Evolutionary conservation across 2,888 invertebrate species (phyloP), one percentile per base, ranked within the genome.

Genomic region (Drosophila leonis): DNA sequence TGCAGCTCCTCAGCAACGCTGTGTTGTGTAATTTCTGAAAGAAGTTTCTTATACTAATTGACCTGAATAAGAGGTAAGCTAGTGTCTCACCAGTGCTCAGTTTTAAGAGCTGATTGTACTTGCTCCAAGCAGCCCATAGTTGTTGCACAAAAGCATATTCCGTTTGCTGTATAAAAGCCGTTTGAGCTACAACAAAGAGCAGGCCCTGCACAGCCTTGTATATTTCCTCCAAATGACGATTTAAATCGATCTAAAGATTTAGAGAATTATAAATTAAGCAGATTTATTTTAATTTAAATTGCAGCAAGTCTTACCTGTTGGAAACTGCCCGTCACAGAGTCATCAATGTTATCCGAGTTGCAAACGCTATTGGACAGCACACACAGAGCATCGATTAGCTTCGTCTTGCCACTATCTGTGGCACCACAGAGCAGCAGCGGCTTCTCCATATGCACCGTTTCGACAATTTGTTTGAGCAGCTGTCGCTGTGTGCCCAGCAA

Each of bases 371-470:
- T 93, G 4, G 91, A 90, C 0, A 93, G 78, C 6, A 83, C 84
- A 54, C 93, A 93, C 15, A 93, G 75, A 0, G 90, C 75, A 75
- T 93, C 91, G 6, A 93, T 90, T 0, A 92, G 61, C 80, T 93
- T 93, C 3, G 93, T 93, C 78, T 93, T 93, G 18, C 93, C 93
- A 13, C 92, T 88, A 66, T 93, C 93, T 0, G 91, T 91, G 4
- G 92, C 79, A 1, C 93, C 93, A 61, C 93, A 93, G 5, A 93
- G 74, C 88, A 99, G 96, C 0, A 98, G 94, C 93, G 99, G 95
- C 97, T 99, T 99, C 90, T 97, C 97, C 95, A 98, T 96, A 83
- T 97, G 95, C 8, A 98, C 95, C 92, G 98, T 98, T 82, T 97
- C 96, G 20, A 96, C 95, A 62, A 99, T 92, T 63, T 96, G 96